phyloP scores from a whole-genome alignment of 1,140 invertebrate genomes.

The Camponotus pennsylvanicus region DNA sequence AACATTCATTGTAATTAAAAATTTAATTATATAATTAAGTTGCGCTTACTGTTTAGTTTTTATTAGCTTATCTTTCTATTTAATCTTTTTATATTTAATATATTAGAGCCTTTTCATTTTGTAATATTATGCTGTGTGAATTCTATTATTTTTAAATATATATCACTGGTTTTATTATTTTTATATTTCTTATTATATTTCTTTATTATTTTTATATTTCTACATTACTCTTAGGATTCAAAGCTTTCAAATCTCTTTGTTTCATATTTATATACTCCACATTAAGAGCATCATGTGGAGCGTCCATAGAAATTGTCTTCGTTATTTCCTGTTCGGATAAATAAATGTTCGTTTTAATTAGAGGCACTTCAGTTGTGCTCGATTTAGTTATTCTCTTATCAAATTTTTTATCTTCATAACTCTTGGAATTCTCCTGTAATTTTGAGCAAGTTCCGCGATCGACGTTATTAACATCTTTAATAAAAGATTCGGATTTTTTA shows the following conservation, averaged over 20 bases:
- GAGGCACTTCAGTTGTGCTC: slow-evolving; percentile 26
- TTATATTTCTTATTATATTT: slow-evolving; percentile 45
- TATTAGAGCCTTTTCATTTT: too few species aligned
- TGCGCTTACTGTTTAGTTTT: too few species aligned
- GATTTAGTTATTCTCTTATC: slow-evolving; percentile 6
- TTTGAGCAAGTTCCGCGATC: slow-evolving; percentile 66
- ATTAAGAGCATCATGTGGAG: slow-evolving; percentile 49
- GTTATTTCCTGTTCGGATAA: slow-evolving; percentile 75
- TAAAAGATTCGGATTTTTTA: slow-evolving; percentile 37
- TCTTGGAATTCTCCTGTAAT: slow-evolving; percentile 12
- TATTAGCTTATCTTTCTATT: too few species aligned
- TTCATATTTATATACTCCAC: slow-evolving; percentile 73
- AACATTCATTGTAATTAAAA: too few species aligned
- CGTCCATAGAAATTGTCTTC: slow-evolving; percentile 69
- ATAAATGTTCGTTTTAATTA: slow-evolving; percentile 79
- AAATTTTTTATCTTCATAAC: background rate
- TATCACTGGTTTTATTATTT: background rate
- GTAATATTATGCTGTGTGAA: slow-evolving; percentile 45
- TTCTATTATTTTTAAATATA: slow-evolving; percentile 39
- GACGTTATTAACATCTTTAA: slow-evolving; percentile 33
- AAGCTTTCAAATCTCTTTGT: slow-evolving; percentile 79
- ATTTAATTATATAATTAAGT: too few species aligned
- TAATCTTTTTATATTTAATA: too few species aligned
- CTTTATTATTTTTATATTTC: slow-evolving; percentile 51
- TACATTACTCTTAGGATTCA: slow-evolving; percentile 67